Evolutionary conservation across 2,888 invertebrate species (phyloP).

Genomic region (Dasypogon diadema): DNA sequence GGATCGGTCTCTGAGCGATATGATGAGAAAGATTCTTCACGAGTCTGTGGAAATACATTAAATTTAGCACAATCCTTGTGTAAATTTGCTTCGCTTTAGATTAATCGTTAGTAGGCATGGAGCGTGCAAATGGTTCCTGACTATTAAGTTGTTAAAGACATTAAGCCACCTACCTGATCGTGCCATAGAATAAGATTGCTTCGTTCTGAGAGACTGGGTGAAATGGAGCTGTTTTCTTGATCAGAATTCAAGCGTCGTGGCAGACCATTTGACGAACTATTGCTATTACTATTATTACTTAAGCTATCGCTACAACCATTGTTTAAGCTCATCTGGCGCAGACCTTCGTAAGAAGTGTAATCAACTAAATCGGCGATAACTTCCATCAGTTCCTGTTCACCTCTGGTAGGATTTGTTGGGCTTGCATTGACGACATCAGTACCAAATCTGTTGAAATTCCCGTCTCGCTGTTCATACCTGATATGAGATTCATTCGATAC

Average conservation of each 20-base stretch:
- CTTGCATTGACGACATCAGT: neutral
- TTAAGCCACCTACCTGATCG: slow-evolving; percentile 59
- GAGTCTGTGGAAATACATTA: slow-evolving; percentile 66
- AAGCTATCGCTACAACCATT: slow-evolving; percentile 54
- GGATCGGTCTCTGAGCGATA: slow-evolving; percentile 74
- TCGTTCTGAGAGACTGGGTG: slow-evolving; percentile 60
- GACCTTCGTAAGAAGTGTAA: slow-evolving; percentile 57
- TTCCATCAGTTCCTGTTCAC: slow-evolving; percentile 58
- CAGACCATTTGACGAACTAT: slow-evolving; percentile 45
- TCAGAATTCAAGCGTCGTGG: slow-evolving; percentile 58
- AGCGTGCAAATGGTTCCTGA: slow-evolving; percentile 42
- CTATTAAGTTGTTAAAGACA: slow-evolving; percentile 4
- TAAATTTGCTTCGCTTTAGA: no score
- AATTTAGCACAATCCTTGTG: neutral
- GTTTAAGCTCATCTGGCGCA: slow-evolving; percentile 52
- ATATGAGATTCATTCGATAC: slow-evolving; percentile 5
- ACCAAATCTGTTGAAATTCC: slow-evolving; percentile 3
- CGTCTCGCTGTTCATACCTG: neutral
- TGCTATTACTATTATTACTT: slow-evolving; percentile 58
- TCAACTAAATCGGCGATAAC: slow-evolving; percentile 59
- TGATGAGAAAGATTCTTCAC: slow-evolving; percentile 77
- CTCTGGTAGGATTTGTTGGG: neutral
- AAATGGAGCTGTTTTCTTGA: slow-evolving; percentile 60
- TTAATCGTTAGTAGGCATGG: slow-evolving; percentile 13
- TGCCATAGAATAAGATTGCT: slow-evolving; percentile 60